A percentile compares a stretch with the other conserved stretches of the same genome.
phyloP scores from a whole-genome alignment of 2,113 vertebrate genomes.

The Mormyrus lacerda region DNA sequence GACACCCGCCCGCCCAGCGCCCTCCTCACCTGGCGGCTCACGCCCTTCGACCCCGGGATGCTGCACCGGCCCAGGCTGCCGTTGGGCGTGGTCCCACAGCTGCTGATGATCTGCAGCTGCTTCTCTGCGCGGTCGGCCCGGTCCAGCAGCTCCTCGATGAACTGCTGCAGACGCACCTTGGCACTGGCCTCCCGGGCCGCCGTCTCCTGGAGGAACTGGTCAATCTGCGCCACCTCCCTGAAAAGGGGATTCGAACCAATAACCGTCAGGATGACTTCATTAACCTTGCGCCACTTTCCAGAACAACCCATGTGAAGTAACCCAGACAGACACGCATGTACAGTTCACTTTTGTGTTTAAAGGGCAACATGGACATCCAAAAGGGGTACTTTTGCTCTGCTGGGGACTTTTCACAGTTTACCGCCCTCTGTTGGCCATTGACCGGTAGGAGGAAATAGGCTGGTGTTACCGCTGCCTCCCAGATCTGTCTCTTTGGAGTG shows the following conservation, averaged over 20 bases:
- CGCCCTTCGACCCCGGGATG: conserved; percentile 68
- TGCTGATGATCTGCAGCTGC: conserved; percentile 96
- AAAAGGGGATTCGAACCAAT: neutral
- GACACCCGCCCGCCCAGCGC: neutral
- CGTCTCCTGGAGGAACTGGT: conserved; percentile 96
- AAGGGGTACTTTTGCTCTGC: neutral
- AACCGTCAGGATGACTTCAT: neutral
- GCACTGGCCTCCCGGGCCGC: conserved; percentile 88
- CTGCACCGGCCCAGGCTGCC: conserved; percentile 84
- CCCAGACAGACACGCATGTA: neutral
- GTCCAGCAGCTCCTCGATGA: conserved; percentile 97
- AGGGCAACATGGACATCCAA: neutral
- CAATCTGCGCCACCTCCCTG: conserved; percentile 93
- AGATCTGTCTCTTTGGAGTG: neutral
- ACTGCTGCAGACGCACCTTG: conserved; percentile 92
- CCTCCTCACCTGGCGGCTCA: conserved; percentile 57
- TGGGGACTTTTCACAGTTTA: neutral
- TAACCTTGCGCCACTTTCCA: neutral
- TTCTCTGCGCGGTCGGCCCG: conserved; percentile 88
- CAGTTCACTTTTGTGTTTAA: neutral
- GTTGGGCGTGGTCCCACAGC: conserved; percentile 86
- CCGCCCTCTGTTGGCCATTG: neutral
- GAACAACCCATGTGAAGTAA: neutral
- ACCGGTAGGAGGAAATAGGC: neutral
- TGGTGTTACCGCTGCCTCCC: neutral